These are phyloP conservation scores for human DNA, from an alignment of 2,113 vertebrate genomes.

Conservation along the genomic window GRCh38 chr11:105651501-105652000, in stretches of 20 bases:
- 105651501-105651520: neutral
- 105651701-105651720: neutral
- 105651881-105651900: constrained; percentile 36
- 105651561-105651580: neutral
- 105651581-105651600: neutral
- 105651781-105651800: neutral
- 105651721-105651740: neutral
- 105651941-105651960: neutral
- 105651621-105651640: neutral
- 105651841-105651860: constrained; percentile 10
- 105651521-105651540: neutral
- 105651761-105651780: constrained; percentile 49
- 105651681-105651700: neutral
- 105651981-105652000: neutral
- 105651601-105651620: neutral
- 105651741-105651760: neutral
- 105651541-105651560: neutral
- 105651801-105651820: constrained; percentile 24
- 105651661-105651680: neutral
- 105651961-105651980: neutral
- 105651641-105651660: neutral
- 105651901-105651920: neutral
- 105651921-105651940: neutral
- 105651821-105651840: constrained; percentile 42
- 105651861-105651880: neutral